A percentile compares a stretch with the other conserved stretches of the same genome.
phyloP scores from a whole-genome alignment of 2,797 vertebrate genomes.

The Scyliorhinus canicula region DNA sequence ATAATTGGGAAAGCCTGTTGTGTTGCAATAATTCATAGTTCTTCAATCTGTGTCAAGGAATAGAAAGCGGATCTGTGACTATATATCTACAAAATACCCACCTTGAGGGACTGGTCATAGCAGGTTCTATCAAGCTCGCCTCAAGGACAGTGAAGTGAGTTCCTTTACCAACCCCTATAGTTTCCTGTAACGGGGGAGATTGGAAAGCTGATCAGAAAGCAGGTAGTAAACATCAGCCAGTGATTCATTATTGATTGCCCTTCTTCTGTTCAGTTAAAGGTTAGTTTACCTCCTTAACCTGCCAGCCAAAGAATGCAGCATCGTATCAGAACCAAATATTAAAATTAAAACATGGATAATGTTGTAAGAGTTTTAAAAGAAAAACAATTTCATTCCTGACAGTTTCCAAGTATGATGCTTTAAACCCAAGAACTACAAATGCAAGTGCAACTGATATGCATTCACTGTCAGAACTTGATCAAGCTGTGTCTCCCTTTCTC shows the following conservation, averaged over 20 bases:
- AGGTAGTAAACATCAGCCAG: not conserved
- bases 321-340: not conserved
- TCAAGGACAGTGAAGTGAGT: not conserved
- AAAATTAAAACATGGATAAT: not conserved
- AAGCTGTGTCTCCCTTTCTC: not conserved
- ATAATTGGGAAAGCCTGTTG: not conserved
- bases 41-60: not conserved
- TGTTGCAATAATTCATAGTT: not conserved
- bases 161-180: not conserved
- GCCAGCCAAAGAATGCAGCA: not conserved
- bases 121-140: not conserved
- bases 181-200: not conserved
- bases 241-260: not conserved
- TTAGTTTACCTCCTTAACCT: not conserved
- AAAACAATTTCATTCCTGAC: not conserved
- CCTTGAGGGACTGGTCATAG: not conserved
- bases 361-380: not conserved
- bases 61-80: not conserved
- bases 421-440: not conserved
- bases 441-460: not conserved
- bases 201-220: not conserved
- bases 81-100: not conserved
- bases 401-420: not conserved
- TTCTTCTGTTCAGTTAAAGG: not conserved
- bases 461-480: not conserved